Evolutionary conservation across 2,113 vertebrate species (phyloP).

Genomic region (Pseudonaja textilis): DNA sequence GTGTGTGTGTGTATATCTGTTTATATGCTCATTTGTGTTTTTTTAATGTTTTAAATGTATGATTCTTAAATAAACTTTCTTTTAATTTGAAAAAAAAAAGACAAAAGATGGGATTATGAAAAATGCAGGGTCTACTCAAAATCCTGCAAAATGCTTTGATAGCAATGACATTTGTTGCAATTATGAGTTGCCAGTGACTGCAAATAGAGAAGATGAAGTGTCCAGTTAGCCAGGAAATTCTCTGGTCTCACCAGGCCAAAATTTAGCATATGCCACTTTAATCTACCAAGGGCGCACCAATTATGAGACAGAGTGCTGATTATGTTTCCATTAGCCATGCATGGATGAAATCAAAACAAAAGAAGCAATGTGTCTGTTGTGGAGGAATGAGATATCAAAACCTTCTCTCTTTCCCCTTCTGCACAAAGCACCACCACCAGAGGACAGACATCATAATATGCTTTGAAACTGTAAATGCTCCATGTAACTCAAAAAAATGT

Average conservation of each 20-base stretch:
- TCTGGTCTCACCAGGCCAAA: not conserved
- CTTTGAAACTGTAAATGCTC: not conserved
- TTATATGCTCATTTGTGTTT: no score
- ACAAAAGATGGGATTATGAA: rapidly evolving
- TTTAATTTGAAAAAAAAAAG: not conserved
- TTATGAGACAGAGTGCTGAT: not conserved
- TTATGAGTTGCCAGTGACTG: not conserved
- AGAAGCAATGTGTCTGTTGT: not conserved
- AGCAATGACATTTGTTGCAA: conserved; percentile 6
- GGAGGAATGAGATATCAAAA: not conserved
- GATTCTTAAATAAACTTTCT: no score
- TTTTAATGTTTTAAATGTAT: no score
- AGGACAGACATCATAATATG: not conserved
- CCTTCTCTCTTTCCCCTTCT: not conserved
- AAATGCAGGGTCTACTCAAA: not conserved
- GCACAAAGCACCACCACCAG: not conserved
- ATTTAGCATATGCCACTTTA: not conserved
- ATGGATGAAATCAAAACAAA: not conserved
- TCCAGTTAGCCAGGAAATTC: not conserved
- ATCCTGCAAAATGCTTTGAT: not conserved
- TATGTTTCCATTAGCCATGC: not conserved
- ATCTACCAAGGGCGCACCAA: not conserved
- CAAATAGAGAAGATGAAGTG: conserved; percentile 1
- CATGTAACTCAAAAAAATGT: not conserved
- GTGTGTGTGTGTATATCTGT: no score